Percentiles rank a stretch among this genome's conserved stretches.
phyloP scores from a whole-genome alignment of 2,888 invertebrate genomes.

The Trachelus tabidus region DNA sequence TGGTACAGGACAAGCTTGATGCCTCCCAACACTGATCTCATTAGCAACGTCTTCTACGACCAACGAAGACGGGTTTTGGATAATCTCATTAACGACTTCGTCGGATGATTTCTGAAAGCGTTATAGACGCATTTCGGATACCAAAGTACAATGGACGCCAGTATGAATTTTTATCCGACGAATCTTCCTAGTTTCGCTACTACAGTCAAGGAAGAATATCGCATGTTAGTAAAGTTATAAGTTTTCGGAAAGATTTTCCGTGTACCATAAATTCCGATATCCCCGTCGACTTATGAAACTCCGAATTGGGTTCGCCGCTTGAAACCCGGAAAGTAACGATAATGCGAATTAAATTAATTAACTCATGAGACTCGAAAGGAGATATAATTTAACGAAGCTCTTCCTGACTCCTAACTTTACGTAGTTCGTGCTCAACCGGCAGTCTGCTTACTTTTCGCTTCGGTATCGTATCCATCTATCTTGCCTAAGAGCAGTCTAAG shows the following conservation, averaged over 20 bases:
- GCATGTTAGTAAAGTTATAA: neutral
- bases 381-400: slow-evolving; percentile 2
- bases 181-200: neutral
- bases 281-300: neutral
- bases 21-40: neutral
- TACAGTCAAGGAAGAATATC: neutral
- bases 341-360: slow-evolving; percentile 9
- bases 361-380: neutral
- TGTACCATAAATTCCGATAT: neutral
- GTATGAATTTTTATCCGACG: neutral
- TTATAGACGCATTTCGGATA: neutral
- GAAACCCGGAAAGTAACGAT: slow-evolving; percentile 6
- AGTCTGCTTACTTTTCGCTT: neutral
- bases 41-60: neutral
- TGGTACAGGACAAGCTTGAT: neutral
- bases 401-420: slow-evolving; percentile 3
- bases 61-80: neutral
- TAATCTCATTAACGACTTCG: neutral
- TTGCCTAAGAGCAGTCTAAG: neutral
- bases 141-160: neutral
- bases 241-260: neutral
- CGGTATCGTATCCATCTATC: neutral
- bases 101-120: neutral
- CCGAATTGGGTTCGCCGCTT: neutral
- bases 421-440: neutral